A percentile compares a stretch with the other conserved stretches of the same genome.
These are phyloP conservation scores for Perodicticus potto DNA, from an alignment of 2,797 vertebrate genomes.

Conservation along the genomic window DNA sequence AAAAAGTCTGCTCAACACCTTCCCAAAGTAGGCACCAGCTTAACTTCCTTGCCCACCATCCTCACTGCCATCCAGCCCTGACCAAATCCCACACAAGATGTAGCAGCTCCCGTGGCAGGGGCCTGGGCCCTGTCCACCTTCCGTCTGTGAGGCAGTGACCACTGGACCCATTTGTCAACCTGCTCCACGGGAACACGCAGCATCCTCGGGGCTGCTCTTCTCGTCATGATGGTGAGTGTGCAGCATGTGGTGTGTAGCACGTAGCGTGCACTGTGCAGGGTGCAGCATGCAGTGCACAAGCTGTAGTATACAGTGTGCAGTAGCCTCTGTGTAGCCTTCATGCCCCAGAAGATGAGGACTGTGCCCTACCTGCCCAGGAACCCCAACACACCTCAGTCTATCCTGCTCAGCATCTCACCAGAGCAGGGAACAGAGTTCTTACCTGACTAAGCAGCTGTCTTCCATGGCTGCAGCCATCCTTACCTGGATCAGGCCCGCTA, in stretches of 20 bases:
- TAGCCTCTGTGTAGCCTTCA: neutral
- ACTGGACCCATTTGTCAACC: neutral
- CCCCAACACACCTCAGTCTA: no score
- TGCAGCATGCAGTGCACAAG: neutral
- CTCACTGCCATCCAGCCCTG: neutral
- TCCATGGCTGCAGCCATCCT: neutral
- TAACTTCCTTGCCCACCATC: neutral
- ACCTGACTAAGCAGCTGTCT: neutral
- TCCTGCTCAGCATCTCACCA: neutral
- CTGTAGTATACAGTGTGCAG: neutral
- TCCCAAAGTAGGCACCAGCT: neutral
- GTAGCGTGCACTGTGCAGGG: neutral
- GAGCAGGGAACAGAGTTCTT: neutral
- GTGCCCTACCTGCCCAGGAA: neutral
- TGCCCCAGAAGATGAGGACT: neutral
- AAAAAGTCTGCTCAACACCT: neutral
- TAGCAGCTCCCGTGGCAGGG: neutral
- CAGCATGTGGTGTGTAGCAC: neutral
- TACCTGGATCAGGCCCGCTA: constrained; percentile 95
- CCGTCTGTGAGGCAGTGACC: neutral
- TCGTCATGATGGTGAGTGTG: no score
- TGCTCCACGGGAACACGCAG: neutral
- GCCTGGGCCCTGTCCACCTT: neutral
- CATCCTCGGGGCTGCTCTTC: neutral
- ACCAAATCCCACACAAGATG: rapidly evolving